Base-by-base conservation (phyloP, 35 echinoderm and acorn worm genomes). In the Holothuria glaberrima region DNA sequence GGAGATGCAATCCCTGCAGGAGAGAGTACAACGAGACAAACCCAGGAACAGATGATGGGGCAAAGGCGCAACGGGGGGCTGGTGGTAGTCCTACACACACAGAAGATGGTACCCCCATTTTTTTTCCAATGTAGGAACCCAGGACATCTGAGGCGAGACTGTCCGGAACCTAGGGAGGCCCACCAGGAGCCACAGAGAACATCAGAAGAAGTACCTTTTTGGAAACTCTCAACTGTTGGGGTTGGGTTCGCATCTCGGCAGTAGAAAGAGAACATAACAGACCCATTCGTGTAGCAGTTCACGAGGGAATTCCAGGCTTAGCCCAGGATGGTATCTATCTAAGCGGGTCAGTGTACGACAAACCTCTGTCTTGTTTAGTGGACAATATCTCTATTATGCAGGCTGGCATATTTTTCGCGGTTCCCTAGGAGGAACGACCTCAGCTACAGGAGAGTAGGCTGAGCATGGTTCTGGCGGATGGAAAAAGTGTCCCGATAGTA, bases 371-470 rank as follows among this genome's bases (percentile, higher is more conserved):
- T 25, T 30, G 59, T 29, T 44, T 86, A 30, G 83, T 86, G 17
- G 78, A 82, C 17, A 82, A 82, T 48, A 66, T 66, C 22, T 66
- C 63, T 29, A 29, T 66, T 19, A 66, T 66, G 21, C 22, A 66
- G 22, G 22, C 21, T 25, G 63, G 63, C 63, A 5, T 2, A 66
- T 29, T 66, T 6, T 5, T 3, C 63, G 21, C 22, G 28, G 1
- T 66, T 66, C 63, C 63, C 21, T 19, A 66, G 28, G 12, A 66
- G 28, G 63, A 66, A 29, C 63, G 63, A 66, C 28, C 28, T 9
- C 21, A 25, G 28, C 63, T 29, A 22, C 21, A 29, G 63, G 28
- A 29, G 63, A 29, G 21, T 22, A 29, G 28, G 21, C 22, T 25
- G 22, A 66, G 28, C 63, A 16, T 66, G 28, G 28, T 29, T 14